Evolutionary conservation across 2,888 invertebrate genomes (phyloP), one percentile per base, ranked within the genome.

Genomic region (Acleris holmiana): DNA sequence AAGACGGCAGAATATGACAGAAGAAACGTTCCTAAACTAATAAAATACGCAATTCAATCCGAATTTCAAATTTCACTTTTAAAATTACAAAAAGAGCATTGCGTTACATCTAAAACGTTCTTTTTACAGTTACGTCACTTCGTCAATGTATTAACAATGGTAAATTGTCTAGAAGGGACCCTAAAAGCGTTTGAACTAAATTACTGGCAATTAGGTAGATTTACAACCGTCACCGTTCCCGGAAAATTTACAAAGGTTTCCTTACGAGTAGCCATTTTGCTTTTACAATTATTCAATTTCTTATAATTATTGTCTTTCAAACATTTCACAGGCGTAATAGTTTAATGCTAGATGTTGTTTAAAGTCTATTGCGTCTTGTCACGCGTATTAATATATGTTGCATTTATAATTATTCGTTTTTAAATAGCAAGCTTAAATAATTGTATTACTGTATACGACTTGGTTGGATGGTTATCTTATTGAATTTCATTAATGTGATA

Each of bases 161-260:
- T 40, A 4, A 40, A 15, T 55, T 15, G 1, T 58, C 19, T 19
- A 15, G 17, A 50, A 44, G 49, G 65, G 55, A 35, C 65, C 63
- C 57, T 68, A 63, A 68, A 59, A 64, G 55, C 61, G 46, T 58
- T 68, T 68, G 62, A 54, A 58, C 66, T 62, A 79, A 85, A 85
- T 86, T 82, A 78, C 76, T 74, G 78, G 88, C 86, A 85, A 88
- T 90, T 88, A 88, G 87, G 79, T 83, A 88, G 89, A 92, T 92
- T 92, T 92, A 92, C 85, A 90, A 86, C 89, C 78, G 73, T 78
- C 75, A 75, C 70, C 75, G 74, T 91, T 89, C 89, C 72, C 41
- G 75, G 91, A 91, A 91, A 63, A 75, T 69, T 69, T 75, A 79
- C 76, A 79, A 73, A 74, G 75, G 71, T 71, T 73, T 71, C 69